These are phyloP conservation scores for Loriculus beryllinus DNA, from an alignment of 2,797 vertebrate species.

Conservation along the genomic window DNA sequence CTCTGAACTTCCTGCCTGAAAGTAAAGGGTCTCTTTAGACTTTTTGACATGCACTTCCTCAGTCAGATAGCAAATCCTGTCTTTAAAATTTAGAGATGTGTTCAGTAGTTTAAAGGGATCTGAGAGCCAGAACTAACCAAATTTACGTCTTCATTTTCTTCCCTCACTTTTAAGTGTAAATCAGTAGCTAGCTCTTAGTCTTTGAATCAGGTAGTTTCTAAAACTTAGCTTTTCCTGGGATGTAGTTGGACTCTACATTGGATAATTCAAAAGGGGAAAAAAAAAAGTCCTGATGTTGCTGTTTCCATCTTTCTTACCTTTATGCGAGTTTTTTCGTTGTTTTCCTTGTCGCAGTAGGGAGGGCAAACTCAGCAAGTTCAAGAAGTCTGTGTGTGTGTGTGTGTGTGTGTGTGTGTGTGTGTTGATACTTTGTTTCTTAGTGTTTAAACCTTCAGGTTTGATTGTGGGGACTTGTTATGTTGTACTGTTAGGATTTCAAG, in stretches of 20 bases:
- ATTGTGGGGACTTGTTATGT: background rate
- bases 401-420: background rate
- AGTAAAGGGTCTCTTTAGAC: background rate
- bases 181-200: background rate
- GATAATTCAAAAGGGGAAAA: background rate
- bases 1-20: background rate
- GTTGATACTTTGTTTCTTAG: background rate
- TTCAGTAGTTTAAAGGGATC: background rate
- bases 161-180: background rate
- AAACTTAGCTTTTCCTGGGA: background rate
- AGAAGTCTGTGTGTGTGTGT: background rate
- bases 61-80: background rate
- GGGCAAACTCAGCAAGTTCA: background rate
- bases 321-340: background rate
- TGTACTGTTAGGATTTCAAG: background rate
- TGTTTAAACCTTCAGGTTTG: rapidly evolving
- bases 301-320: background rate
- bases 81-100: background rate
- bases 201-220: background rate
- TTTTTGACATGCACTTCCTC: background rate
- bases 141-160: background rate
- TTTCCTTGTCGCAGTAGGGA: background rate
- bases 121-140: background rate
- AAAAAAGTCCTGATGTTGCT: background rate
- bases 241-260: background rate